Evolutionary conservation across 2,113 vertebrate genomes (phyloP).

Genomic region (Microtus montanus): DNA sequence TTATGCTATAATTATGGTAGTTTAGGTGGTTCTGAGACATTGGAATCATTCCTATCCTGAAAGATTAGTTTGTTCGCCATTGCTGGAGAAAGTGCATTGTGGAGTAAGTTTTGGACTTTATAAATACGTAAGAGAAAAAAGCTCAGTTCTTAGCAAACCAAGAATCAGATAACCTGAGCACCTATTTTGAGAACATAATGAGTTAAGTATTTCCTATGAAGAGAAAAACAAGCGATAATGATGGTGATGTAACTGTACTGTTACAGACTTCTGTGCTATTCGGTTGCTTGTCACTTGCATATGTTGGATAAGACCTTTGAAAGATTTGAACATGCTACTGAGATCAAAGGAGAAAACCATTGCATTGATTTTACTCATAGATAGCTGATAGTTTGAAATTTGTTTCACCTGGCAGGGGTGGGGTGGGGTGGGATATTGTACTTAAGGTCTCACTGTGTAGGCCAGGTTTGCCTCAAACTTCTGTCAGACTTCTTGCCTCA

Average conservation of each 20-base stretch:
- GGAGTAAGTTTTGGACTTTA: slow-evolving; percentile 37
- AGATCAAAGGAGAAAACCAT: slow-evolving; percentile 19
- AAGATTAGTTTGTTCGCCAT: background rate
- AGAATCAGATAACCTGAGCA: slow-evolving; percentile 12
- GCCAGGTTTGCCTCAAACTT: background rate
- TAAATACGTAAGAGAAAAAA: background rate
- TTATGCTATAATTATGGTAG: background rate
- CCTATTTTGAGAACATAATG: slow-evolving; percentile 25
- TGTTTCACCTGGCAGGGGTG: background rate
- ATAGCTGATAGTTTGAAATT: background rate
- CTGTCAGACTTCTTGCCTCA: background rate
- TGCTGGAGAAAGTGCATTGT: slow-evolving; percentile 8
- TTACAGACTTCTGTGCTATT: background rate
- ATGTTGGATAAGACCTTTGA: background rate
- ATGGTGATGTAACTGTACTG: background rate
- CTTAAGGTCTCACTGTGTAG: background rate
- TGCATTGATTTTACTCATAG: background rate
- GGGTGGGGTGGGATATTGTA: no score
- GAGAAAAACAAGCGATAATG: background rate
- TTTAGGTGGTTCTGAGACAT: background rate
- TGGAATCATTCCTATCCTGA: background rate
- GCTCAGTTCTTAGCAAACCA: slow-evolving; percentile 39
- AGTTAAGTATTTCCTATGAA: slow-evolving; percentile 10
- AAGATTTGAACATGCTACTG: background rate
- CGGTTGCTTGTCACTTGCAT: background rate